Base-by-base conservation (phyloP, 1,140 invertebrate species). In the Hirudo medicinalis region DNA sequence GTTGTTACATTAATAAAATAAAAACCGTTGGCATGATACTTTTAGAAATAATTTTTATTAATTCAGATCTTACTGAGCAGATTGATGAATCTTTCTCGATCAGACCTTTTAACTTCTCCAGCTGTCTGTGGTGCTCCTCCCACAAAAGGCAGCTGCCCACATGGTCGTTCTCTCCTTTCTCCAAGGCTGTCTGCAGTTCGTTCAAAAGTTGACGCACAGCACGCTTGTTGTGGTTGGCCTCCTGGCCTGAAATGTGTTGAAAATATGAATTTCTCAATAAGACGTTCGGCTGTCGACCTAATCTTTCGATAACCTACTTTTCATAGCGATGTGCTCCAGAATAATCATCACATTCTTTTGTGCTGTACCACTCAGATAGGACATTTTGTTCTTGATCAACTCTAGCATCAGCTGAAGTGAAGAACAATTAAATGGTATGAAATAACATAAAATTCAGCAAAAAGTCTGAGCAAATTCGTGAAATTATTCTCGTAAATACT, bases 261-360 rank as follows among this genome's bases (percentile, higher is more conserved):
- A 74, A 20, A 29, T 75, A 74, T 70, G 32, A 36, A 70, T 36
- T 71, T 60, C 49, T 49, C 27, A n/a, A 11, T 36, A 11, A 49
- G 13, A 49, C 15, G 0, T 49, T 8, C 15, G 43, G 43, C 43
- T 15, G 15, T 49, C 15, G 43, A 49, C 43, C 43, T 49, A 11
- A 49, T 15, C 43, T 49, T 49, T 49, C 15, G 43, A 49, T 49
- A 17, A 49, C 75, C 76, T 81, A 92, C 91, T 91, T 86, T 94
- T 89, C 76, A 88, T 87, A 54, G 93, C 91, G 69, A 97, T 89
- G 81, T 95, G 90, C 82, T 97, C 93, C 69, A 98, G 83, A 87
- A 97, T 93, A 77, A 88, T 89, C 75, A 99, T 87, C 25, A 97
- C 85, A 67, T 92, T 87, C 79, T 93, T 91, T 80, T 97, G 92